Percentiles rank a stretch among this genome's conserved stretches.
Evolutionary conservation across 2,113 vertebrate genomes (phyloP).

Genomic region (Sinosuthora webbiana): DNA sequence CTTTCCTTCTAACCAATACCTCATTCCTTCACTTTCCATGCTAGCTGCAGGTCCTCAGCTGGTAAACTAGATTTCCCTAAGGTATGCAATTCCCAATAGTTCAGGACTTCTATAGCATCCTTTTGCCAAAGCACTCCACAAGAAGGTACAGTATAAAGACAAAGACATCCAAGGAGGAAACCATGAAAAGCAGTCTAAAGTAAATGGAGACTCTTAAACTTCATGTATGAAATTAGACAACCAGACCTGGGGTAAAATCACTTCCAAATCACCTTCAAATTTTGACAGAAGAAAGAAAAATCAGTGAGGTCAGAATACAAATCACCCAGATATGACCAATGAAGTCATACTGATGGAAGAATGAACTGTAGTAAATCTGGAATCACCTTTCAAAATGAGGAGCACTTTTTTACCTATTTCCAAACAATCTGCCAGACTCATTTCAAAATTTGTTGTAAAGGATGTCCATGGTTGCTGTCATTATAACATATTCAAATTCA

Average conservation of each 20-base stretch:
- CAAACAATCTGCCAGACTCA: not conserved
- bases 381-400: not conserved
- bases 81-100: not conserved
- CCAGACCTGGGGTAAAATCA: not conserved
- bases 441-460: not conserved
- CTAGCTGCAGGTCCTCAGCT: not conserved
- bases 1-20: not conserved
- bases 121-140: not conserved
- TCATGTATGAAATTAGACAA: not conserved
- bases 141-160: not conserved
- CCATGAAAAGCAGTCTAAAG: not conserved
- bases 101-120: not conserved
- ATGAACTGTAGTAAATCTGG: not conserved
- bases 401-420: not conserved
- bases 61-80: not conserved
- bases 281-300: not conserved
- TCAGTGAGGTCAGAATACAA: not conserved
- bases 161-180: not conserved
- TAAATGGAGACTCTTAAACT: not conserved
- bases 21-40: not conserved
- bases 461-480: not conserved
- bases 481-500: not conserved
- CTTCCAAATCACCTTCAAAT: not conserved
- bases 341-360: not conserved
- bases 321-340: not conserved